Evolutionary conservation across 2,888 invertebrate genomes (phyloP).

Genomic region (Odontocerum albicorne): DNA sequence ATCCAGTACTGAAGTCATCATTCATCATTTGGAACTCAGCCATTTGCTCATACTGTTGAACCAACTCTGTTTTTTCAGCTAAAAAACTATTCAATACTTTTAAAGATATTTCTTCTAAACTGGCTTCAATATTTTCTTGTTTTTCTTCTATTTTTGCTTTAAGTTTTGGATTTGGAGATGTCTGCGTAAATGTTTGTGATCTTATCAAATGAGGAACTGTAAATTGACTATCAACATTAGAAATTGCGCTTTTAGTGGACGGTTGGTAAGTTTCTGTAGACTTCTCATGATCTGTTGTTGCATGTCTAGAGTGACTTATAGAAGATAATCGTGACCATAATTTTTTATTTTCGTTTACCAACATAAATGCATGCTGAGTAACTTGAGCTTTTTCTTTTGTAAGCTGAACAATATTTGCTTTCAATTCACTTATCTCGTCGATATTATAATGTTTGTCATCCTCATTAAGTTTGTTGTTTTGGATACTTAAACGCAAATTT

Average conservation of each 20-base stretch:
- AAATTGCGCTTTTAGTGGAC: not conserved
- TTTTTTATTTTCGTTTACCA: conserved; percentile 78
- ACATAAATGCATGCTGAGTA: conserved; percentile 77
- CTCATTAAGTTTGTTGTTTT: conserved; percentile 44
- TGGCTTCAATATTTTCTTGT: conserved; percentile 60
- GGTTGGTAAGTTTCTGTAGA: not conserved
- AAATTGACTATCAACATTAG: not conserved
- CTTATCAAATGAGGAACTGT: conserved; percentile 50
- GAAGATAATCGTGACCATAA: conserved; percentile 74
- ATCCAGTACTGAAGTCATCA: conserved; percentile 56
- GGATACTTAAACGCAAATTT: conserved; percentile 64
- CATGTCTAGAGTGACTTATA: no score
- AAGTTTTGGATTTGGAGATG: conserved; percentile 60
- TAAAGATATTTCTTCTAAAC: conserved; percentile 76
- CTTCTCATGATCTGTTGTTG: conserved; percentile 49
- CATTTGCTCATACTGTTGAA: conserved; percentile 70
- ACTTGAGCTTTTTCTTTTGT: conserved; percentile 75
- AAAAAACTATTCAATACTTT: conserved; percentile 70
- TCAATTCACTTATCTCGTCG: conserved; percentile 55
- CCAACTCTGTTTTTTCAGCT: conserved; percentile 68
- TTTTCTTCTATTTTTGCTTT: conserved; percentile 58
- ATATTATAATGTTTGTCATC: conserved; percentile 46
- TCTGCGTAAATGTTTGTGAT: conserved; percentile 70
- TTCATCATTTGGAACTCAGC: conserved; percentile 61
- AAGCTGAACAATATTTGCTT: conserved; percentile 68